These are phyloP conservation scores for Sclerodermus sp. DNA, from an alignment of 2,888 invertebrate species.

Conservation along the genomic window DNA sequence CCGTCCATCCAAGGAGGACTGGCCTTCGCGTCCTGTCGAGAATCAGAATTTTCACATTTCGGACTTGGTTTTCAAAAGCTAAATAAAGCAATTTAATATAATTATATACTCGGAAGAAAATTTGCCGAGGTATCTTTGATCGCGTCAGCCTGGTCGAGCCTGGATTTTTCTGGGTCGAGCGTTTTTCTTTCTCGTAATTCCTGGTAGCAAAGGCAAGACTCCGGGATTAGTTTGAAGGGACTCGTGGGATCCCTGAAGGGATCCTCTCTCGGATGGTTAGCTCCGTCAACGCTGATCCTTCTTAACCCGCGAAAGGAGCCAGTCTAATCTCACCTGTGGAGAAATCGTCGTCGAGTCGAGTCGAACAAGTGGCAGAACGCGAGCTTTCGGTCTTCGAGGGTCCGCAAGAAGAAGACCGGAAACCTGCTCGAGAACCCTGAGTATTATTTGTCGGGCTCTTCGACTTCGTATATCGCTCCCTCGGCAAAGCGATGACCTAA, in stretches of 20 bases:
- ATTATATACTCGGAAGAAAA: too few species aligned
- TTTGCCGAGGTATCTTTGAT: too few species aligned
- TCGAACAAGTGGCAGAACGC: too few species aligned
- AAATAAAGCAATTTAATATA: too few species aligned
- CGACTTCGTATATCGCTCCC: conserved; percentile 23
- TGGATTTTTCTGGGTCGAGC: too few species aligned
- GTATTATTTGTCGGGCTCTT: conserved; percentile 31
- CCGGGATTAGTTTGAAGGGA: conserved; percentile 37
- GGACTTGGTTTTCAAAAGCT: too few species aligned
- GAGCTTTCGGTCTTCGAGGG: neutral
- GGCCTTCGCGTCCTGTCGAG: too few species aligned
- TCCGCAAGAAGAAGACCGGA: neutral
- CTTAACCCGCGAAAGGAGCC: conserved; percentile 23
- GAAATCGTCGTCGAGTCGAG: too few species aligned
- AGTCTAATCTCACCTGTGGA: too few species aligned
- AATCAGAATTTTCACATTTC: too few species aligned
- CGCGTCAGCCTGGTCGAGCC: too few species aligned
- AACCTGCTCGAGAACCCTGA: conserved; percentile 13
- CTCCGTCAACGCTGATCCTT: conserved; percentile 45
- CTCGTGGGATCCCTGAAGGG: conserved; percentile 28
- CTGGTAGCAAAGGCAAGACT: conserved; percentile 16
- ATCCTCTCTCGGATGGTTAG: conserved; percentile 42
- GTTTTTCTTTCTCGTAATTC: conserved; percentile 26
- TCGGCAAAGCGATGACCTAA: conserved; percentile 31
- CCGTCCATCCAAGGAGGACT: too few species aligned